Conservation (phyloP, 2,113 vertebrate species). For the Garra rufa region DNA sequence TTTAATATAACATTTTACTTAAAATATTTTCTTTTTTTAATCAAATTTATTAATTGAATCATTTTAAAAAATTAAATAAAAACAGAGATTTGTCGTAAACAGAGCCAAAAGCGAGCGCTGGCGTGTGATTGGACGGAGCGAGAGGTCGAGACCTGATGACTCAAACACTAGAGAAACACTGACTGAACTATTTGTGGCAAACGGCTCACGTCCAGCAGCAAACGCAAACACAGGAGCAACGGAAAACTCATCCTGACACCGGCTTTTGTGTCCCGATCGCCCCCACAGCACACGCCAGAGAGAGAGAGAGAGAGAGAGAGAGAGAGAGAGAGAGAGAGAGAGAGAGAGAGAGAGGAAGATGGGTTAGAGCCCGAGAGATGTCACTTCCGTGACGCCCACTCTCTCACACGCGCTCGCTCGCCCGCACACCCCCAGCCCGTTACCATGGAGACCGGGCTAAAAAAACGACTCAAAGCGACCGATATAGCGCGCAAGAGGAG, state of each 20-base stretch:
- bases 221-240: conserved; percentile 33
- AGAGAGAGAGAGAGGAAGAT: conserved; percentile 52
- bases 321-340: conserved; percentile 12
- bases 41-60: too few relatives aligned
- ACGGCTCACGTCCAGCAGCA: too few relatives aligned
- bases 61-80: too few relatives aligned
- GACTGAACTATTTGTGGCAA: not conserved
- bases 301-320: not conserved
- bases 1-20: too few relatives aligned
- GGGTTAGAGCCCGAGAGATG: conserved; percentile 60
- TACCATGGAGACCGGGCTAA: conserved; percentile 52
- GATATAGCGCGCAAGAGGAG: conserved; percentile 36
- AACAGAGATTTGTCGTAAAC: not conserved
- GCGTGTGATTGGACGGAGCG: not conserved
- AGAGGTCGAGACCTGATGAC: not conserved
- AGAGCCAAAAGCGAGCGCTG: not conserved
- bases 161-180: not conserved
- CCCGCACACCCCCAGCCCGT: conserved; percentile 55
- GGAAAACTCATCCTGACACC: conserved; percentile 54
- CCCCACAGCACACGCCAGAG: conserved; percentile 48
- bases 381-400: conserved; percentile 63
- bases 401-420: conserved; percentile 52
- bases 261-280: conserved; percentile 56
- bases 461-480: conserved; percentile 46
- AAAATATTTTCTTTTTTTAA: too few relatives aligned